Base-by-base conservation (phyloP, 1,140 invertebrate species). In the Pseudomyrmex dendroicus region DNA sequence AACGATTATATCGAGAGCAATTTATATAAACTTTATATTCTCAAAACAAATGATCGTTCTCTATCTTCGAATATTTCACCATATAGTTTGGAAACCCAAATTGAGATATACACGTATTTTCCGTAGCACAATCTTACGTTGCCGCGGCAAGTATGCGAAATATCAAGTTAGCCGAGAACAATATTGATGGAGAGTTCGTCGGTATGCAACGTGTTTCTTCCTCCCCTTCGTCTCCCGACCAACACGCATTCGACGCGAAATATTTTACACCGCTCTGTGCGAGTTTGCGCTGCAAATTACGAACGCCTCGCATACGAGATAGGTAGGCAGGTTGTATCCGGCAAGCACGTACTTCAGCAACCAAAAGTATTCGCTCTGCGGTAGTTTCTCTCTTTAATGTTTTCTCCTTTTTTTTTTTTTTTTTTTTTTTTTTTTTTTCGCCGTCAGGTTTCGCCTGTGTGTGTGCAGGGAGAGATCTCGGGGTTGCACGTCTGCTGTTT, bases 271-370 rank as follows among this genome's bases (percentile, higher is more conserved):
- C 22, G 44, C 52, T 70, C 17, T 48, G 66, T 70, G 44, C 25
- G 9, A 78, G 66, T 72, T 80, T 72, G 48, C 76, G 35, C 12
- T 70, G 48, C 66, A 80, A 73, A 74, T 82, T 82, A 82, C 17
- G 57, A 74, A 82, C 62, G 9, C 20, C n/a, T 63, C 3, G 59
- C 35, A 10, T 46, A 62, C 57, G 57, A 74, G 59, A 63, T 73
- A 25, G 35, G 78, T n/a, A 73, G 57, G 59, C 44, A 46, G 46
- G 25, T 44, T 73, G 57, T 63, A 63, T 62, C 17, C 13, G 25
- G 50, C 17, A 74, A 82, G 57, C 48, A 25, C 48, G 50, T 52
- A 62, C 59, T 63, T 62, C 46, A 35, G 70, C 25, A 82, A 82
- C 68, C 68, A 52, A 12, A 56, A 74, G 48, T 64, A 72, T 64